A percentile compares a stretch with the other conserved stretches of the same genome.
Conservation (phyloP, 2,888 invertebrate species). For the Entomobrya multifasciata region DNA sequence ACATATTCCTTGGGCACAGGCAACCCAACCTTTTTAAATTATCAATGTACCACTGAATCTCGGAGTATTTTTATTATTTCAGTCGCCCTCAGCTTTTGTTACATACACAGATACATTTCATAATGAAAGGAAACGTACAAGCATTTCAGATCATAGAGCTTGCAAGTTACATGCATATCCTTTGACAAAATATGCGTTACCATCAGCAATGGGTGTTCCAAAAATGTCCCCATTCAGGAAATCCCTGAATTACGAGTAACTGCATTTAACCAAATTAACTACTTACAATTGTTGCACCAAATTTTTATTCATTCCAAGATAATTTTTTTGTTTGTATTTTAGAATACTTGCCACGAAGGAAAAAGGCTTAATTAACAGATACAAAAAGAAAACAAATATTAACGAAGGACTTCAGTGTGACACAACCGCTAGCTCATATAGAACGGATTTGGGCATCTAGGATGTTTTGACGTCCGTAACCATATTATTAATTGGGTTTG, state of each 20-base stretch:
- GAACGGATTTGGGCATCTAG: conserved; percentile 22
- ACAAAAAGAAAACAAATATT: not conserved
- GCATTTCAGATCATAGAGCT: not conserved
- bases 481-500: not conserved
- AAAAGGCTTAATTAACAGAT: conserved; percentile 1
- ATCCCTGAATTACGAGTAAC: conserved; percentile 12
- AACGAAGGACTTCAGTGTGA: conserved; percentile 1
- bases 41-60: not conserved
- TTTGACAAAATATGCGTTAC: conserved; percentile 6
- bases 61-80: not conserved
- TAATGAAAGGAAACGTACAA: not conserved
- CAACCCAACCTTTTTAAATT: too few relatives aligned
- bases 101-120: conserved; percentile 19
- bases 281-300: too few relatives aligned
- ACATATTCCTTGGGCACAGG: too few relatives aligned
- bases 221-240: conserved; percentile 28
- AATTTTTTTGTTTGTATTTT: not conserved
- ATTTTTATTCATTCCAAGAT: not conserved
- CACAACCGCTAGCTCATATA: not conserved
- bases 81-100: not conserved
- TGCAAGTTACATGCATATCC: conserved; percentile 44
- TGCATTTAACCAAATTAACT: too few relatives aligned
- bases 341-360: conserved; percentile 50
- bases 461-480: conserved; percentile 39
- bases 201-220: conserved; percentile 49